Percentiles rank a stretch among this genome's conserved stretches.
phyloP scores from a whole-genome alignment of 1,140 invertebrate species.

The Cydia pomonella region DNA sequence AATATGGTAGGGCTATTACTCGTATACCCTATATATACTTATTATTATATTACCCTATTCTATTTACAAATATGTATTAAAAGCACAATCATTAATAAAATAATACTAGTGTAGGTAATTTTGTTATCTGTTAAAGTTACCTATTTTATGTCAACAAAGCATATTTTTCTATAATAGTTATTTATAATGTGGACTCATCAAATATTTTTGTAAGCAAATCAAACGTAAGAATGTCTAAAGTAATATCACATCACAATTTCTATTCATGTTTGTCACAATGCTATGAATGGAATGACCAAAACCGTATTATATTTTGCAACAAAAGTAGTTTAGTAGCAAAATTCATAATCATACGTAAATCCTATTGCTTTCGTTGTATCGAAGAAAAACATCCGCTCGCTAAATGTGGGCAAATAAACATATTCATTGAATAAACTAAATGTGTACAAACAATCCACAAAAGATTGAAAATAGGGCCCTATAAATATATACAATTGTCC shows the following conservation, averaged over 20 bases:
- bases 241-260: not conserved
- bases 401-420: constrained; percentile 62
- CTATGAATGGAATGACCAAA: constrained; percentile 21
- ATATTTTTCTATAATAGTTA: not conserved
- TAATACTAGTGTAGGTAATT: not conserved
- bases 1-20: too few relatives aligned
- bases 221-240: constrained; percentile 10
- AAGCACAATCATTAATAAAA: too few relatives aligned
- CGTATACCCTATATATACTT: too few relatives aligned
- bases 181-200: not conserved
- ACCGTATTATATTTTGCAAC: constrained; percentile 29
- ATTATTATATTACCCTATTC: too few relatives aligned
- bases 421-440: constrained; percentile 59
- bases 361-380: constrained; percentile 36
- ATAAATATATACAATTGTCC: constrained; percentile 66
- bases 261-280: constrained; percentile 6
- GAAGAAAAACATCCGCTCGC: constrained; percentile 22
- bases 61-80: too few relatives aligned
- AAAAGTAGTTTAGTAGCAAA: constrained; percentile 34
- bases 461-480: constrained; percentile 49
- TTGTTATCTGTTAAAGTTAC: not conserved
- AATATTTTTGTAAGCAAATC: not conserved
- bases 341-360: constrained; percentile 50
- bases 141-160: not conserved
- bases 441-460: constrained; percentile 71